phyloP scores from a whole-genome alignment of 2,888 invertebrate species.

The Hypselothyrea guttata region DNA sequence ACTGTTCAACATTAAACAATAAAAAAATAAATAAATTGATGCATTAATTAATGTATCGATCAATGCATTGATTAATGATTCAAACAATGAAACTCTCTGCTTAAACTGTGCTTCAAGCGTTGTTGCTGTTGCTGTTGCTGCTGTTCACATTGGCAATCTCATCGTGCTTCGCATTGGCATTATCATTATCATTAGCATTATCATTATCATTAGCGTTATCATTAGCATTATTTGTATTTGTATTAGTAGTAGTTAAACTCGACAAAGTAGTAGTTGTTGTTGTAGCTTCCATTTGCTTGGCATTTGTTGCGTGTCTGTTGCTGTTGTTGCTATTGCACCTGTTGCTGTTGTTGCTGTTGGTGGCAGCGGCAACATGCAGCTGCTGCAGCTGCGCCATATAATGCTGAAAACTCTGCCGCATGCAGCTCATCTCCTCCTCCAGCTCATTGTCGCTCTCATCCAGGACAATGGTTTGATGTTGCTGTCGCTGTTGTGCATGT shows the following conservation, averaged over 20 bases:
- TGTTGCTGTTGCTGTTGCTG: slow-evolving; percentile 34
- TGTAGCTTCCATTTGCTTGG: slow-evolving; percentile 71
- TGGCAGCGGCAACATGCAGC: slow-evolving; percentile 45
- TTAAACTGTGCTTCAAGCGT: slow-evolving; percentile 65
- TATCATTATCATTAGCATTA: slow-evolving; percentile 42
- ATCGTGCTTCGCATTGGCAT: slow-evolving; percentile 52
- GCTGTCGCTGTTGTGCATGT: slow-evolving; percentile 23
- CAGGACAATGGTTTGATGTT: slow-evolving; percentile 57
- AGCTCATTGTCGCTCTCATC: slow-evolving; percentile 69
- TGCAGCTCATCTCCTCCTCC: slow-evolving; percentile 44
- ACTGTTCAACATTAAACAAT: no score
- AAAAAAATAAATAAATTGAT: no score
- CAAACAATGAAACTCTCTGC: no score
- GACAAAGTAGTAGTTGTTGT: slow-evolving; percentile 41
- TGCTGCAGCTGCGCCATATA: slow-evolving; percentile 68
- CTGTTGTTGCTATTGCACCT: slow-evolving; percentile 39
- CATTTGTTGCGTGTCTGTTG: slow-evolving; percentile 49
- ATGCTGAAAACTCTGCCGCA: slow-evolving; percentile 61
- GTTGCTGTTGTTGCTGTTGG: slow-evolving; percentile 62
- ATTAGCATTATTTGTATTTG: slow-evolving; percentile 11
- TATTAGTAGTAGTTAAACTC: slow-evolving; percentile 19
- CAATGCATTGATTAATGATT: slow-evolving; percentile 22
- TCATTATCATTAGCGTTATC: slow-evolving; percentile 37
- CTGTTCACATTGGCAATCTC: slow-evolving; percentile 48
- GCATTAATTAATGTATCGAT: slow-evolving; percentile 33